A percentile compares a stretch with the other conserved stretches of the same genome.
Evolutionary conservation across 2,113 vertebrate species (phyloP).

Genomic region (Embiotoca jacksoni): DNA sequence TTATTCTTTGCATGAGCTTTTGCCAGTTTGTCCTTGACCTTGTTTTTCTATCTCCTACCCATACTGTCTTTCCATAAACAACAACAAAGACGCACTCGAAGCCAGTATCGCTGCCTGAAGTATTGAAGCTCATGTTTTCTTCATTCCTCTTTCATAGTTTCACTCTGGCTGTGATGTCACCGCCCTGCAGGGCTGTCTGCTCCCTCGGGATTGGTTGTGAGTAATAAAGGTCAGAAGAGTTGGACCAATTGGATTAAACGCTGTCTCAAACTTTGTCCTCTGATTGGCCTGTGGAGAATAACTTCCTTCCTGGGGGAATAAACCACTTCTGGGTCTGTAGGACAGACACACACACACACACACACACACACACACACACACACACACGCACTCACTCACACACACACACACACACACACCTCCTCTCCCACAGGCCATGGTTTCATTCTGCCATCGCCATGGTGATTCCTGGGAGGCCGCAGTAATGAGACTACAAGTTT

Average conservation of each 20-base stretch:
- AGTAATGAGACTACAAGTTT: slow-evolving; percentile 69
- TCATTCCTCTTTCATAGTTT: slow-evolving; percentile 29
- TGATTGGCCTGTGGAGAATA: slow-evolving; percentile 72
- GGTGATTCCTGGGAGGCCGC: slow-evolving; percentile 73
- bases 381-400: slow-evolving; percentile 15
- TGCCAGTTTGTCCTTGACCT: background rate
- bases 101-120: background rate
- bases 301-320: slow-evolving; percentile 65
- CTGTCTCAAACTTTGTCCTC: slow-evolving; percentile 57
- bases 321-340: slow-evolving; percentile 73
- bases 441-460: slow-evolving; percentile 77
- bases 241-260: slow-evolving; percentile 54
- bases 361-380: slow-evolving; percentile 19
- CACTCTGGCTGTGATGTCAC: slow-evolving; percentile 29
- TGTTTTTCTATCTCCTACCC: background rate
- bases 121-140: slow-evolving; percentile 15
- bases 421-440: slow-evolving; percentile 77
- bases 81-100: slow-evolving; percentile 15
- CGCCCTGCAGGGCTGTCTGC: background rate
- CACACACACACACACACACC: slow-evolving; percentile 27
- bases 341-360: slow-evolving; percentile 33
- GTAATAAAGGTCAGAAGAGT: slow-evolving; percentile 48
- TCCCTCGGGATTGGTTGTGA: slow-evolving; percentile 14
- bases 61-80: slow-evolving; percentile 10
- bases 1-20: slow-evolving; percentile 6